These are phyloP conservation scores for Listronotus oregonensis DNA, from an alignment of 1,140 invertebrate species.

Conservation along the genomic window DNA sequence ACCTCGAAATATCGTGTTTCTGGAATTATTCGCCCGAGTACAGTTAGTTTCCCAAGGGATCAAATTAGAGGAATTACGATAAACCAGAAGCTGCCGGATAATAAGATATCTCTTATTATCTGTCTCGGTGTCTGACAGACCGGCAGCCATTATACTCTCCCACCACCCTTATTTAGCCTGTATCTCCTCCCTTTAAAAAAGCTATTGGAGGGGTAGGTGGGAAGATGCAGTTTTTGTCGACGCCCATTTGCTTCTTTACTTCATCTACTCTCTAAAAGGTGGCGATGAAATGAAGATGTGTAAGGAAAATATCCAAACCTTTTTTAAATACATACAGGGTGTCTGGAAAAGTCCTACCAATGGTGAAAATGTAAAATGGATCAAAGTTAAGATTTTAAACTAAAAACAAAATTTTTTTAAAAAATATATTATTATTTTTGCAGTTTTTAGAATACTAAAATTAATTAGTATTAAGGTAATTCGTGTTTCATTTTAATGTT, in stretches of 20 bases:
- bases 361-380: too few species aligned
- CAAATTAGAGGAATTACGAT: constrained; percentile 55
- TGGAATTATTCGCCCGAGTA: constrained; percentile 29
- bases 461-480: too few species aligned
- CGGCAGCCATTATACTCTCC: constrained; percentile 54
- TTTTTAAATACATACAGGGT: too few species aligned
- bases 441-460: too few species aligned
- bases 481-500: too few species aligned
- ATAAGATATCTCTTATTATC: constrained; percentile 57
- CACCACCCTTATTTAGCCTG: constrained; percentile 40
- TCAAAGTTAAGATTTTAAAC: too few species aligned
- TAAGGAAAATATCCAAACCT: too few species aligned
- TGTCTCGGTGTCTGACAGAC: constrained; percentile 51
- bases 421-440: too few species aligned
- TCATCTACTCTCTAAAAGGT: constrained; percentile 19
- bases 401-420: too few species aligned
- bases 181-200: constrained; percentile 36
- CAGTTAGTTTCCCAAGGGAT: constrained; percentile 49
- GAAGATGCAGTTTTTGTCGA: neutral
- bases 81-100: constrained; percentile 52
- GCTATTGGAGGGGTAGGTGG: constrained; percentile 6
- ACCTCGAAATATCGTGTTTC: constrained; percentile 26
- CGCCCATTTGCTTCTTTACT: constrained; percentile 22
- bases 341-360: too few species aligned
- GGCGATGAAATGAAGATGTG: constrained; percentile 1